Evolutionary conservation across 2,888 invertebrate genomes (phyloP).

Genomic region (Resseliella maxima): DNA sequence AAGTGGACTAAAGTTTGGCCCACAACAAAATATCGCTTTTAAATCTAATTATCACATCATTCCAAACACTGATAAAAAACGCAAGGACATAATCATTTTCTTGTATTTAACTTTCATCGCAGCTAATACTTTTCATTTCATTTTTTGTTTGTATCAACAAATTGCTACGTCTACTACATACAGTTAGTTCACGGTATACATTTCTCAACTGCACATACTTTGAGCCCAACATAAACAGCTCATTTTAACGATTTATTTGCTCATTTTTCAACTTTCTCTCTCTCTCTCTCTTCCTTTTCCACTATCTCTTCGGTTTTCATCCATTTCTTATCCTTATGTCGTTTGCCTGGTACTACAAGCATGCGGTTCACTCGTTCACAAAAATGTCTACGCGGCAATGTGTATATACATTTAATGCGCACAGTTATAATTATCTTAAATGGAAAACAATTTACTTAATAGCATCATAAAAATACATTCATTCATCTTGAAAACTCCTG

Average conservation of each 20-base stretch:
- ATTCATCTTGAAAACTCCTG: constrained; percentile 51
- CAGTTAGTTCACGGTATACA: constrained; percentile 24
- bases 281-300: not conserved
- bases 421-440: constrained; percentile 54
- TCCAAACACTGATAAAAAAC: not conserved
- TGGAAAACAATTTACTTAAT: constrained; percentile 55
- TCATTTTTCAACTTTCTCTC: constrained; percentile 20
- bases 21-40: not conserved
- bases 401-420: constrained; percentile 20
- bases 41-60: constrained; percentile 29
- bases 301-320: not conserved
- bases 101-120: constrained; percentile 1
- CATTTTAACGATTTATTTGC: constrained; percentile 48
- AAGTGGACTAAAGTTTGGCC: not conserved
- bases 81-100: constrained; percentile 22
- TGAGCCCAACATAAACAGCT: constrained; percentile 31
- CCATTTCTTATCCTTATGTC: constrained; percentile 18
- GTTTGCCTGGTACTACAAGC: not conserved
- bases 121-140: not conserved
- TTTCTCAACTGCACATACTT: constrained; percentile 36
- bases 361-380: not conserved
- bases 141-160: not conserved
- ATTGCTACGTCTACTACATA: not conserved
- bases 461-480: constrained; percentile 50
- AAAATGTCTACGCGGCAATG: not conserved